Evolutionary conservation across 2,797 vertebrate genomes (phyloP), one percentile per base, ranked within the genome.

Genomic region (Helicolenus hilgendorfi): DNA sequence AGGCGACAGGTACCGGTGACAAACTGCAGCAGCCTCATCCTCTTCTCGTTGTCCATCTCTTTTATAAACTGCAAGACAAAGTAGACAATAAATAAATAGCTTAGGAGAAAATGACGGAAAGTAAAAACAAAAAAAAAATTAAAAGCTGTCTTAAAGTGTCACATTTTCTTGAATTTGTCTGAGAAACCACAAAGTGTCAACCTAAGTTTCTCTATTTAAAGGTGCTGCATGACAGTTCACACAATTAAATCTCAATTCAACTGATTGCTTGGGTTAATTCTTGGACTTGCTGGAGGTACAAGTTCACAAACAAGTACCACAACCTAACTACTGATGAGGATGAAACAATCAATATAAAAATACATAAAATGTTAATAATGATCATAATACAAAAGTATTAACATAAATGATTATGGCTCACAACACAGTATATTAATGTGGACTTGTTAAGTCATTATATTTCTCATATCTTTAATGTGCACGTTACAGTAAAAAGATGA

Each of bases 41-140:
- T 98, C 87, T 99, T 99, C 94, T 99, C 99, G 2, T 99, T 99
- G 96, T 99, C 99, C 94, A 99, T 98, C 96, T 99, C 99, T 94
- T 99, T 99, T 4, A 95, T 85, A 8, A 95, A 88, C 95, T 96
- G 88, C 26, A 77, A 71, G 20, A 24, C 9, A 53, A 79, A 83
- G 29, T 7, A 15, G 2, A 9, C 18, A 49, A 49, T 49, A 49
- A 49, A 49, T 49, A 49, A 20, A 49, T 49, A 49, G 15, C 41
- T 49, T 49, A 49, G 41, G 41, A 18, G 41, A 49, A 49, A 20
- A 49, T 45, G 41, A 18, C 41, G 6, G 41, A 7, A 45, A 45
- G 41, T 45, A 45, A 45, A 45, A 45, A 41, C 14, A 41, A 45
- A 45, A 41, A 2, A 41, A 2, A 20, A 45, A 49, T 49, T 49